phyloP scores from a whole-genome alignment of 2,113 vertebrate species.

The Guaruba guarouba region DNA sequence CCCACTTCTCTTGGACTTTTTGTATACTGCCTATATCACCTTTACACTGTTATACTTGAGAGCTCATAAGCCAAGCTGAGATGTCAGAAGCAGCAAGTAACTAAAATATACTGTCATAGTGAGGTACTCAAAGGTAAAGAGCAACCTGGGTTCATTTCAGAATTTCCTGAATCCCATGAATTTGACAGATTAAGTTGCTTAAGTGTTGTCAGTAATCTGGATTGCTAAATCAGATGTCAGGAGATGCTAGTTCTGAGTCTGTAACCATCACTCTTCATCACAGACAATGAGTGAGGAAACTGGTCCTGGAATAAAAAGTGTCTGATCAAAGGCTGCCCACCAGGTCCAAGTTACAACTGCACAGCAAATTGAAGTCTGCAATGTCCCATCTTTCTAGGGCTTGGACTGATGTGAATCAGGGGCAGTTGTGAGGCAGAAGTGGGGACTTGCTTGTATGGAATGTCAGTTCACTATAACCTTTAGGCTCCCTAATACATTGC shows the following conservation, averaged over 20 bases:
- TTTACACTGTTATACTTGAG: background rate
- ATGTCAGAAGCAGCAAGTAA: background rate
- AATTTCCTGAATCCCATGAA: background rate
- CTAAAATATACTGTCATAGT: background rate
- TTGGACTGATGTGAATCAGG: background rate
- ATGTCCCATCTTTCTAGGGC: background rate
- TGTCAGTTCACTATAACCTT: background rate
- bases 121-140: background rate
- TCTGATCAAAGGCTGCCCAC: background rate
- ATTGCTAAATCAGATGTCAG: background rate
- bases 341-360: background rate
- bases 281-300: background rate
- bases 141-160: background rate
- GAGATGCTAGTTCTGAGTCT: background rate
- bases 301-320: background rate
- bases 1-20: background rate
- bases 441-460: background rate
- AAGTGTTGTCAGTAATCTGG: background rate
- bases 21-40: background rate
- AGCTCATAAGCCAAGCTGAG: background rate
- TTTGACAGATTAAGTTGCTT: background rate
- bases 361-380: background rate
- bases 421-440: background rate
- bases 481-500: background rate
- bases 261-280: background rate